Conservation (phyloP, 2,888 invertebrate genomes). For the Habroteleia sp. region DNA sequence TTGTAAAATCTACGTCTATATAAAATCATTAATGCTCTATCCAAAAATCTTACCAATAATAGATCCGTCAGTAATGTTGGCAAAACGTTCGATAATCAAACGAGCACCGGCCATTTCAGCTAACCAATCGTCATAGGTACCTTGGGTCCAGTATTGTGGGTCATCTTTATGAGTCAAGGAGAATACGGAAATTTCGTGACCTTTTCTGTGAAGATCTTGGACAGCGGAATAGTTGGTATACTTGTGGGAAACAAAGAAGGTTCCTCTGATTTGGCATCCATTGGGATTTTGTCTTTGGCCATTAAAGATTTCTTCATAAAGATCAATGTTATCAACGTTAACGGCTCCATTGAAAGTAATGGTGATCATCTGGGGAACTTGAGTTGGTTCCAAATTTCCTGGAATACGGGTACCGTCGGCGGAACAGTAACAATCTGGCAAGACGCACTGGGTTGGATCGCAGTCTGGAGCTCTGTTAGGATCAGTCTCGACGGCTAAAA, state of each 20-base stretch:
- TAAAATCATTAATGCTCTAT: too few species aligned
- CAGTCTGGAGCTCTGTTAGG: conserved; percentile 96
- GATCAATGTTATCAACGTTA: conserved; percentile 96
- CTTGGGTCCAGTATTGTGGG: conserved; percentile 88
- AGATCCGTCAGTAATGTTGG: conserved; percentile 96
- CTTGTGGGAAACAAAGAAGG: conserved; percentile 95
- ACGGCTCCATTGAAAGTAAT: conserved; percentile 97
- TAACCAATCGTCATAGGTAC: conserved; percentile 95
- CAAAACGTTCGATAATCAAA: conserved; percentile 91
- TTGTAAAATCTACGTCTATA: too few species aligned
- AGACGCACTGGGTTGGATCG: conserved; percentile 90
- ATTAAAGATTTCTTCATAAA: conserved; percentile 96
- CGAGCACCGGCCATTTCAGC: conserved; percentile 95
- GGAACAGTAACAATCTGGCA: conserved; percentile 97
- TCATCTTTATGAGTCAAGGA: conserved; percentile 91
- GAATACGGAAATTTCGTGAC: conserved; percentile 96
- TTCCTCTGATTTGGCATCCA: conserved; percentile 95
- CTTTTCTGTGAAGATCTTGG: conserved; percentile 93
- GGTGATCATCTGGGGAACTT: conserved; percentile 96
- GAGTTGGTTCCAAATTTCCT: conserved; percentile 90
- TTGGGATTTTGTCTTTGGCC: conserved; percentile 95
- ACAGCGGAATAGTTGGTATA: conserved; percentile 97
- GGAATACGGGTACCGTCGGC: conserved; percentile 94
- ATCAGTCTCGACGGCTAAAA: conserved; percentile 93
- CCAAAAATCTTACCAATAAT: conserved; percentile 86